phyloP scores from a whole-genome alignment of 2,888 invertebrate genomes.

The Hofmannophila pseudospretella region DNA sequence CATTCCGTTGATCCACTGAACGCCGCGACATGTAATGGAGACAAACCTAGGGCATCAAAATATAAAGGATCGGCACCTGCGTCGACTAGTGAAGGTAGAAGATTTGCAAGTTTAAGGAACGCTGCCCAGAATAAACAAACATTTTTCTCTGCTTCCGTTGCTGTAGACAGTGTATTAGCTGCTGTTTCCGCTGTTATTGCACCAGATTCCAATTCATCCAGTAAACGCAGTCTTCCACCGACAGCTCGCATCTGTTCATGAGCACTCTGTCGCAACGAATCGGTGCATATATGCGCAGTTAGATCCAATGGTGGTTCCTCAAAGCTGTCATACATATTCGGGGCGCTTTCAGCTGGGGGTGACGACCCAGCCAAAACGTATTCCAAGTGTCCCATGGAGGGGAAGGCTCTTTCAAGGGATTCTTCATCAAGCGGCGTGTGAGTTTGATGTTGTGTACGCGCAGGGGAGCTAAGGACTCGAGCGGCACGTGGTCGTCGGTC shows the following conservation, averaged over 20 bases:
- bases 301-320: slow-evolving; percentile 74
- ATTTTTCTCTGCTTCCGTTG: slow-evolving; percentile 84
- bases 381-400: slow-evolving; percentile 83
- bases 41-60: slow-evolving; percentile 84
- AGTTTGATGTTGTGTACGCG: slow-evolving; percentile 24
- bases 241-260: slow-evolving; percentile 47
- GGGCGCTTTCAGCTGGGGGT: slow-evolving; percentile 88
- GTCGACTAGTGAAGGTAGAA: slow-evolving; percentile 81
- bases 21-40: slow-evolving; percentile 85
- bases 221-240: slow-evolving; percentile 75
- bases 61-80: slow-evolving; percentile 84
- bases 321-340: slow-evolving; percentile 87
- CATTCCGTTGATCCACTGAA: slow-evolving; percentile 86
- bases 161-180: slow-evolving; percentile 75
- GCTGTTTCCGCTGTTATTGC: slow-evolving; percentile 80
- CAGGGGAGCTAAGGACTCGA: slow-evolving; percentile 41
- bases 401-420: slow-evolving; percentile 82
- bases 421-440: slow-evolving; percentile 51
- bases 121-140: slow-evolving; percentile 85
- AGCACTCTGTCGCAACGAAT: slow-evolving; percentile 81
- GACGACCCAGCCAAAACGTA: slow-evolving; percentile 88
- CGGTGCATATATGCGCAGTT: slow-evolving; percentile 80
- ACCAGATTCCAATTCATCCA: slow-evolving; percentile 86
- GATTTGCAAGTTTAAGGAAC: slow-evolving; percentile 83
- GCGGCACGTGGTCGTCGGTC: slow-evolving; percentile 46